Evolutionary conservation across 2,113 vertebrate species (phyloP).

Genomic region (Sinocyclocheilus rhinocerous): DNA sequence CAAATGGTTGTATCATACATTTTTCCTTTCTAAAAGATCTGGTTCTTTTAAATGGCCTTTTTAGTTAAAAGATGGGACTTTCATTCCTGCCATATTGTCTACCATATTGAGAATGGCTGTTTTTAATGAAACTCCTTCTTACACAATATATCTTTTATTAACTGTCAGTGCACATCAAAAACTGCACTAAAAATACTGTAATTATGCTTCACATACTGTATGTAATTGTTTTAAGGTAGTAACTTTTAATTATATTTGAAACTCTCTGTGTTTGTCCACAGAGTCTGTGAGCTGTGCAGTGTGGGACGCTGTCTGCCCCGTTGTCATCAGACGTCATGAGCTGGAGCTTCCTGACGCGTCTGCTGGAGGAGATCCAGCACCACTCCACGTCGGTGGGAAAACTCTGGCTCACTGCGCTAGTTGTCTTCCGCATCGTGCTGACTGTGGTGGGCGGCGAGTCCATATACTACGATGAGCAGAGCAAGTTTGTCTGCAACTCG

Average conservation of each 20-base stretch:
- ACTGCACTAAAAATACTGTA: neutral
- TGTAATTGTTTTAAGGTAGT: neutral
- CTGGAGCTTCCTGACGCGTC: slow-evolving; percentile 98
- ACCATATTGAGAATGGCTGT: neutral
- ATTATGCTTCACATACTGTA: neutral
- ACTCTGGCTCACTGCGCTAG: slow-evolving; percentile 96
- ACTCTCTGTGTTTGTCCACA: slow-evolving; percentile 51
- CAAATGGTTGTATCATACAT: neutral
- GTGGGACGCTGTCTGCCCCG: slow-evolving; percentile 80
- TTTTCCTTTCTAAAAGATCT: neutral
- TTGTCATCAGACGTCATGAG: slow-evolving; percentile 90
- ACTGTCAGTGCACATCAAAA: neutral
- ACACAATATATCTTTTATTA: neutral
- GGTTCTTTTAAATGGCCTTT: too few species aligned
- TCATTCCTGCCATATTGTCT: neutral
- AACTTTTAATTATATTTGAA: neutral
- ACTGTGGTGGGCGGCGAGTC: slow-evolving; percentile 96
- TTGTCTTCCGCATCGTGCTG: slow-evolving; percentile 96
- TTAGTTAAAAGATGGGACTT: neutral
- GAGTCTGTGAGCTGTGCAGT: slow-evolving; percentile 80
- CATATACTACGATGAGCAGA: slow-evolving; percentile 98
- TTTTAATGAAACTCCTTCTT: neutral
- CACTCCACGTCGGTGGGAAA: slow-evolving; percentile 99
- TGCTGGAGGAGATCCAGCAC: slow-evolving; percentile 99
- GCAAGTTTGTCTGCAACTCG: slow-evolving; percentile 98